phyloP scores from a whole-genome alignment of 2,888 invertebrate species.

The Stenodera caucasica region DNA sequence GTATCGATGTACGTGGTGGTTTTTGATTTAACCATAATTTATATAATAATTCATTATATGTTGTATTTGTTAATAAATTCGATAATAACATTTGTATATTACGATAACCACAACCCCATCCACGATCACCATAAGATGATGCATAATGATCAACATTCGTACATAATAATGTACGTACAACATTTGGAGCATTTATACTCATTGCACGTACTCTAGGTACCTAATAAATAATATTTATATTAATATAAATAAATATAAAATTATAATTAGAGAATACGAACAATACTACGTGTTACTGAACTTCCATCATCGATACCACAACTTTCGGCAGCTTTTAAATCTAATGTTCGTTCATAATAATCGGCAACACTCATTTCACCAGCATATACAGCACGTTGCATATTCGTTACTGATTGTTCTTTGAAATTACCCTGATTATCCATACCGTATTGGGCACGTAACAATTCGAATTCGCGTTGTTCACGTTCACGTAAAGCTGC shows the following conservation, averaged over 20 bases:
- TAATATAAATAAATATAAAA: background rate
- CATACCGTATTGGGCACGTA: constrained; percentile 86
- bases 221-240: constrained; percentile 38
- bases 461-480: constrained; percentile 77
- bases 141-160: constrained; percentile 85
- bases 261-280: constrained; percentile 34
- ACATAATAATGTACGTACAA: constrained; percentile 73
- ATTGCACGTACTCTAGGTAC: constrained; percentile 59
- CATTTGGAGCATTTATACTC: constrained; percentile 62
- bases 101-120: constrained; percentile 92
- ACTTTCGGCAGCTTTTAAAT: constrained; percentile 73
- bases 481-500: constrained; percentile 74
- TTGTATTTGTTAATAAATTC: constrained; percentile 70
- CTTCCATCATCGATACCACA: constrained; percentile 81
- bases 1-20: constrained; percentile 70
- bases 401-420: constrained; percentile 75
- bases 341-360: constrained; percentile 80
- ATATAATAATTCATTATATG: constrained; percentile 66
- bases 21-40: constrained; percentile 54
- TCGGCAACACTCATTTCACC: constrained; percentile 85
- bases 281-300: constrained; percentile 75
- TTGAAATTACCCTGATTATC: constrained; percentile 77
- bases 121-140: constrained; percentile 84
- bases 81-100: constrained; percentile 93
- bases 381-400: constrained; percentile 81